phyloP scores from a whole-genome alignment of 2,797 vertebrate genomes.

The Typhlichthys subterraneus region DNA sequence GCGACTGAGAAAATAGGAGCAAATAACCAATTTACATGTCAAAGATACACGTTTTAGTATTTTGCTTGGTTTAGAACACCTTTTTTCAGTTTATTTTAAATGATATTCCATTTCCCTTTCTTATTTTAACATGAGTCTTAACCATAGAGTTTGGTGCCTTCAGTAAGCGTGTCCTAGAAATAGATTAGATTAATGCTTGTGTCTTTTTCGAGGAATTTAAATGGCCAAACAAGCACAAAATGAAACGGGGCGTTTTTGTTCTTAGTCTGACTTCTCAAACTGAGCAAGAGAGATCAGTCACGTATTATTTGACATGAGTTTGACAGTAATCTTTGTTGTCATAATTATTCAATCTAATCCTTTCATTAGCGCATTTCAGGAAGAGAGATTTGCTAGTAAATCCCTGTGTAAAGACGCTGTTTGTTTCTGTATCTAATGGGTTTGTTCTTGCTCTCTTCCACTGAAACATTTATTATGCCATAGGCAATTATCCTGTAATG shows the following conservation, averaged over 20 bases:
- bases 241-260: constrained; percentile 20
- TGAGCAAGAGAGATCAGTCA: constrained; percentile 48
- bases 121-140: too few species aligned
- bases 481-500: constrained; percentile 21
- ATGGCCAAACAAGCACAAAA: neutral
- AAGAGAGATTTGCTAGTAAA: constrained; percentile 59
- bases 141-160: too few species aligned
- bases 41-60: too few species aligned
- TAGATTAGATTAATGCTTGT: neutral
- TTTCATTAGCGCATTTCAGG: constrained; percentile 64
- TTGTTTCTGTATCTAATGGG: constrained; percentile 17
- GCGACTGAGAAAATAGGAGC: constrained; percentile 49
- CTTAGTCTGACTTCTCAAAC: constrained; percentile 21
- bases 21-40: constrained; percentile 66
- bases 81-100: too few species aligned
- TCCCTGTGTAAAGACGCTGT: constrained; percentile 55
- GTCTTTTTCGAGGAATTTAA: neutral
- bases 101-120: too few species aligned
- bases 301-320: constrained; percentile 50
- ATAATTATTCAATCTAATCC: constrained; percentile 63
- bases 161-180: too few species aligned
- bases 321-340: constrained; percentile 62
- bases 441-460: constrained; percentile 44
- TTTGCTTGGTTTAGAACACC: too few species aligned
- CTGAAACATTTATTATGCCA: constrained; percentile 22